A percentile compares a stretch with the other conserved stretches of the same genome.
phyloP scores from a whole-genome alignment of 2,888 invertebrate species.

The Caradrina clavipalpis region DNA sequence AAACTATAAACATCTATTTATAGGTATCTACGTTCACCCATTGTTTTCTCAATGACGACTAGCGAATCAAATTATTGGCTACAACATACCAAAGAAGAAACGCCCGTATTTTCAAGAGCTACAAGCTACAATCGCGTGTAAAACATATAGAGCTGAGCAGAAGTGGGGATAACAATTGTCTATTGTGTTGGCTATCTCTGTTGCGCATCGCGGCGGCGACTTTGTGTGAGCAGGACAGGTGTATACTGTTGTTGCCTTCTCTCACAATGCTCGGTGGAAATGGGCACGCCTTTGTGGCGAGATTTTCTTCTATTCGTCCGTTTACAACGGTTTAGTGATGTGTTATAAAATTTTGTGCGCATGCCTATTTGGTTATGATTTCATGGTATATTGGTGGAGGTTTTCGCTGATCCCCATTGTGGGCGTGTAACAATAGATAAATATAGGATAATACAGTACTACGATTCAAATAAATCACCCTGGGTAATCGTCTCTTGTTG shows the following conservation, averaged over 20 bases:
- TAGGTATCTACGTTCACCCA: constrained; percentile 75
- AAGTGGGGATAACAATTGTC: constrained; percentile 90
- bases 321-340: constrained; percentile 70
- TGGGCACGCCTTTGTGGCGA: constrained; percentile 81
- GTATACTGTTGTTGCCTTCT: constrained; percentile 72
- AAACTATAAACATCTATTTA: constrained; percentile 73
- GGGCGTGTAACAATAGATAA: constrained; percentile 40
- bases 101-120: constrained; percentile 61
- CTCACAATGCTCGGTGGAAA: constrained; percentile 82
- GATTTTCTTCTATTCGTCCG: constrained; percentile 86
- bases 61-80: constrained; percentile 89
- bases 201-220: constrained; percentile 81
- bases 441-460: background rate
- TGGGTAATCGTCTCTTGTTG: no score
- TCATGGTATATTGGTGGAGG: constrained; percentile 45
- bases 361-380: constrained; percentile 69
- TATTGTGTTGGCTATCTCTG: constrained; percentile 90
- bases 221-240: constrained; percentile 78
- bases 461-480: background rate
- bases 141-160: constrained; percentile 78
- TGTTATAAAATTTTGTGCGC: constrained; percentile 75
- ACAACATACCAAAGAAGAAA: constrained; percentile 69
- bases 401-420: constrained; percentile 44
- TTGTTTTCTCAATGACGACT: constrained; percentile 88
- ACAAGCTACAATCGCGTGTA: constrained; percentile 71